These are phyloP conservation scores for Melanotaenia duboulayi DNA, from an alignment of 2,113 vertebrate species.

Conservation along the genomic window DNA sequence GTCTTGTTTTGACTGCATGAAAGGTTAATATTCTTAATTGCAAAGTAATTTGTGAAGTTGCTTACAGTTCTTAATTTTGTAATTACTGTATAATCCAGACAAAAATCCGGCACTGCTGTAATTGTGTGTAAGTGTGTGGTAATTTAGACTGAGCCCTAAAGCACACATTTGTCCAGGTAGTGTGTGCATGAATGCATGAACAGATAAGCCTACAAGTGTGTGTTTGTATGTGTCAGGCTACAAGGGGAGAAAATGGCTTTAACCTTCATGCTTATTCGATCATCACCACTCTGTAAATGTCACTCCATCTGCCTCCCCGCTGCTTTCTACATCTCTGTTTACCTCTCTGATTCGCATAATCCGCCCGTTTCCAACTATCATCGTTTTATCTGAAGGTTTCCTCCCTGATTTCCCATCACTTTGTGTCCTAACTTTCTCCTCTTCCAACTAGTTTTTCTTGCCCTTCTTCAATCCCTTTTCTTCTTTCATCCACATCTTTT, in stretches of 20 bases:
- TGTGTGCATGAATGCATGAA: slow-evolving; percentile 33
- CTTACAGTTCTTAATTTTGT: background rate
- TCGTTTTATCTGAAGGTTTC: slow-evolving; percentile 18
- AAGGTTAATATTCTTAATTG: slow-evolving; percentile 41
- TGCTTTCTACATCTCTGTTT: slow-evolving; percentile 60
- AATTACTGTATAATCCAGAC: background rate
- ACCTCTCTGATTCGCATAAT: slow-evolving; percentile 37
- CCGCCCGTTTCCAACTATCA: slow-evolving; percentile 9
- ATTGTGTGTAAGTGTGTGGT: background rate
- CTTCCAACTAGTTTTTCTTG: background rate
- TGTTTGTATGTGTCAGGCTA: slow-evolving; percentile 24
- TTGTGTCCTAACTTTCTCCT: background rate
- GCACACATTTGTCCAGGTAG: slow-evolving; percentile 27
- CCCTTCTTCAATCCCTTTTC: too few relatives aligned
- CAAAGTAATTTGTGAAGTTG: background rate
- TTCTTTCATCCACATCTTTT: background rate
- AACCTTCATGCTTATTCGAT: slow-evolving; percentile 81
- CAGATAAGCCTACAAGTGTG: slow-evolving; percentile 5
- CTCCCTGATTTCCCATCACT: background rate
- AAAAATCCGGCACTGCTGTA: background rate
- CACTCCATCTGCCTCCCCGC: slow-evolving; percentile 63
- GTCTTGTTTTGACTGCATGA: slow-evolving; percentile 30
- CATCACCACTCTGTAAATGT: slow-evolving; percentile 78
- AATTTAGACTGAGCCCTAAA: slow-evolving; percentile 26
- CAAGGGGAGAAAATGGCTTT: slow-evolving; percentile 76